phyloP scores from a whole-genome alignment of 2,797 vertebrate genomes.

The Lutjanus campechanus region DNA sequence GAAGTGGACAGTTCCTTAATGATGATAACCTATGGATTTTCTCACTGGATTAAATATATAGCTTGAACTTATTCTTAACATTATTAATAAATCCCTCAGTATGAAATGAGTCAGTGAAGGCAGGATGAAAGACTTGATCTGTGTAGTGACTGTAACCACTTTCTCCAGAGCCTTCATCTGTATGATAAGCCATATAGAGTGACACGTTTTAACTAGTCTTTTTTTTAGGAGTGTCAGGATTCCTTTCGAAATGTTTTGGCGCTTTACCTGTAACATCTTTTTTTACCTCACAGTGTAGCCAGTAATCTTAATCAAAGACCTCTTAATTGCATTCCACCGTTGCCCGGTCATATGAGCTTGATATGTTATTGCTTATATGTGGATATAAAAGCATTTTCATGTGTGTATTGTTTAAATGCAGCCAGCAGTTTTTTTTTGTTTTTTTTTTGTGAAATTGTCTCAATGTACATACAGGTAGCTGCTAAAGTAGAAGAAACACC shows the following conservation, averaged over 20 bases:
- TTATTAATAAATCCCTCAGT: constrained; percentile 3
- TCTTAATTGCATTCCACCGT: constrained; percentile 25
- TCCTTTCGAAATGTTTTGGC: constrained; percentile 15
- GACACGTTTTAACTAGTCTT: constrained; percentile 23
- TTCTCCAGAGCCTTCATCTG: constrained; percentile 8
- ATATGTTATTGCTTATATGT: constrained; percentile 10
- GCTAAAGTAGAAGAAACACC: constrained; percentile 27
- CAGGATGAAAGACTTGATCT: background rate
- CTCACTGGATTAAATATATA: background rate
- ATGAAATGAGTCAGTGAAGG: background rate
- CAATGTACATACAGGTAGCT: constrained; percentile 9
- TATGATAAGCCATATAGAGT: constrained; percentile 16
- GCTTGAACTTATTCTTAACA: background rate
- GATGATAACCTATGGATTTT: too few species aligned
- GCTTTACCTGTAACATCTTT: constrained; percentile 16
- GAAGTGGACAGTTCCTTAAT: background rate
- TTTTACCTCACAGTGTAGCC: constrained; percentile 38
- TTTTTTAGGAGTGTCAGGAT: constrained; percentile 16
- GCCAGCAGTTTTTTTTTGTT: background rate
- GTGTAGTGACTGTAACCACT: constrained; percentile 3
- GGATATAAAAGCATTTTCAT: constrained; percentile 16
- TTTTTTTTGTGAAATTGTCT: constrained; percentile 5
- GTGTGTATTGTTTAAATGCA: constrained; percentile 24
- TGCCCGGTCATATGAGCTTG: constrained; percentile 1
- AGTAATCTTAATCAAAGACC: constrained; percentile 7